Base-by-base conservation (phyloP, 2,113 vertebrate species). In the Mus spicilegus region DNA sequence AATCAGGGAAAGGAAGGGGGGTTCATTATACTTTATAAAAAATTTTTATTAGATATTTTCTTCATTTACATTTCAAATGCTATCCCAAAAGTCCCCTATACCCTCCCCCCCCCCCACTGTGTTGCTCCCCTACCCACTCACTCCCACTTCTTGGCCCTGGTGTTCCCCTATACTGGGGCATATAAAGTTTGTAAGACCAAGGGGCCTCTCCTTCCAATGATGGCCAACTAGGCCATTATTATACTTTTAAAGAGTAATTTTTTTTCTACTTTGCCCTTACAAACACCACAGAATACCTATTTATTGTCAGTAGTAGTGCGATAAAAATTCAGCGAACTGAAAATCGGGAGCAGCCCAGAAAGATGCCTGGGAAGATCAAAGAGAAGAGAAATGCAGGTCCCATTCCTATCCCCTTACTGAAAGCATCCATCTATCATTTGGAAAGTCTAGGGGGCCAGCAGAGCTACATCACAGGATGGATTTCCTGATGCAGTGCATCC, bases 391-490 rank as follows among this genome's bases (percentile, higher is more conserved):
- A 49, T 20, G 0, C 8, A 4, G 63, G 73, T 85, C 26, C 24
- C 12, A 28, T 26, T 85, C 61, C 9, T 82, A 5, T 17, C 17
- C n/a, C 26, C 42, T 72, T 81, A 54, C 7, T 26, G 10, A 65
- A 67, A 73, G 61, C 7, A 63, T n/a, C 69, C 4, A 28, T 51
- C 58, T 51, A 56, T 69, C 16, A 12, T 67, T 88, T 51, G 67
- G 10, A 49, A 17, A 85, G 36, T 85, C 8, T n/a, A 56, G 63
- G 36, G 24, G 61, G 42, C 3, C 75, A 73, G 26, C 36, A 65
- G 75, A 33, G 30, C 36, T 63, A 0, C 6, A 28, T 8, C 56
- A 67, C 33, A n/a, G 30, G 33, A 4, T 33, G 0, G 1, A 3
- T 72, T 56, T 3, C 49, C 12, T 36, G 28, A 65, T 61, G 4